A percentile compares a stretch with the other conserved stretches of the same genome.
Evolutionary conservation across 2,888 invertebrate species (phyloP).

Genomic region (Hyppa rectilinea): DNA sequence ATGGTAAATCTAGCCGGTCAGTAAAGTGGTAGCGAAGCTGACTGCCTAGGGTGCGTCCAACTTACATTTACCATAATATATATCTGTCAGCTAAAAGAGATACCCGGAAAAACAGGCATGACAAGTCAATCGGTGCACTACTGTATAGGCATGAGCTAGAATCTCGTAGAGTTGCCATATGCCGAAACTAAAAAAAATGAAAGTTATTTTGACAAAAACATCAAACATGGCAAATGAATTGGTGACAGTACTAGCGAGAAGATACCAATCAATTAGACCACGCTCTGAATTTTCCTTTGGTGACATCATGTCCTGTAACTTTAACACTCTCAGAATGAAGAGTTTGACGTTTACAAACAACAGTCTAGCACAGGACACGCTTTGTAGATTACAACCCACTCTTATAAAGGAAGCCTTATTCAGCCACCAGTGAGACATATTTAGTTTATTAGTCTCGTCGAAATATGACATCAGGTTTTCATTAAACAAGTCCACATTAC

Average conservation of each 20-base stretch:
- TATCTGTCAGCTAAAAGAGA: too few relatives aligned
- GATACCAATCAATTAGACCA: background rate
- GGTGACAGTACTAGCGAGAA: background rate
- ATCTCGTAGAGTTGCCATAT: background rate
- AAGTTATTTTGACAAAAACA: background rate
- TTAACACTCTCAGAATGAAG: background rate
- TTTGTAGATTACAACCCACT: background rate
- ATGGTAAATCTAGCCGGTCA: background rate
- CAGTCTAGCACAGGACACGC: background rate
- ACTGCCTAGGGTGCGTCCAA: background rate
- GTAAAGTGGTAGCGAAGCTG: too few relatives aligned
- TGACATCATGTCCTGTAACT: background rate
- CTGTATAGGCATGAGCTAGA: background rate
- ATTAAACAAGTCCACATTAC: background rate
- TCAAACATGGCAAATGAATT: background rate
- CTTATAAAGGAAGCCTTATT: too few relatives aligned
- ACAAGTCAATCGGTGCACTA: background rate
- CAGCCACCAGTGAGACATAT: too few relatives aligned
- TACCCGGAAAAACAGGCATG: background rate
- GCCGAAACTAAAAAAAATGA: background rate
- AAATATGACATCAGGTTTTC: conserved; percentile 26
- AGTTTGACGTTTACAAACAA: background rate
- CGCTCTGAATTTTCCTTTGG: background rate
- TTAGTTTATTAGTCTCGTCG: too few relatives aligned
- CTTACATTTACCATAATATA: too few relatives aligned